Evolutionary conservation across 2,113 vertebrate genomes (phyloP), one percentile per base, ranked within the genome.

Genomic region (Crocuta crocuta): DNA sequence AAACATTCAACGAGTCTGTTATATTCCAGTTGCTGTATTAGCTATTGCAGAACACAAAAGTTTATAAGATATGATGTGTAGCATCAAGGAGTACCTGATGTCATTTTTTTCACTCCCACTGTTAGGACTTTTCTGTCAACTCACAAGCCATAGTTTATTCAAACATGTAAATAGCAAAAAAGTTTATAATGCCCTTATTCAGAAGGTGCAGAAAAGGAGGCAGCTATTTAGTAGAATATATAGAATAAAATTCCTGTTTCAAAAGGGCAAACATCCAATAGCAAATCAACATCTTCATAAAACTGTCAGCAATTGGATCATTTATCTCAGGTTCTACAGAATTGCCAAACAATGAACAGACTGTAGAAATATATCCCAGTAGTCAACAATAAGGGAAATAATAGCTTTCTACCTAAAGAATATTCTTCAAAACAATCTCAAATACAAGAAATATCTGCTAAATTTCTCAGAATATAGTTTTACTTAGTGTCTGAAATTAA

Each of bases 271-370:
- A 70, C 13, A 93, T 89, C 15, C 89, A 92, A 39, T 58, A 89
- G 58, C 68, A 92, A 13, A 66, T n/a, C 45, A 94, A 35, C n/a
- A 79, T 82, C 63, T 89, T 15, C 80, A 95, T 89, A 93, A 73
- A 92, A 87, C 23, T 91, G 71, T 96, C 81, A 91, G 6, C 79
- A 97, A 89, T 31, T 93, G 66, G 33, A 91, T n/a, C 53, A 96
- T 68, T 97, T 89, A 91, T 83, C 70, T 55, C 13, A 68, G 43
- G 82, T 91, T 86, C 58, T 39, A 89, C 15, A 70, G 23, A 86
- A 50, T 21, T 74, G 31, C 4, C 53, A 96, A 97, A 13, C 5
- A 68, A 55, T 80, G n/a, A 94, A 92, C 8, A 88, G 33, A 82
- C 11, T 45, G 23, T 39, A 96, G 48, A 93, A 90, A 87, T 53